Evolutionary conservation across 2,888 invertebrate genomes (phyloP).

Genomic region (Hirtodrosophila trivittata): DNA sequence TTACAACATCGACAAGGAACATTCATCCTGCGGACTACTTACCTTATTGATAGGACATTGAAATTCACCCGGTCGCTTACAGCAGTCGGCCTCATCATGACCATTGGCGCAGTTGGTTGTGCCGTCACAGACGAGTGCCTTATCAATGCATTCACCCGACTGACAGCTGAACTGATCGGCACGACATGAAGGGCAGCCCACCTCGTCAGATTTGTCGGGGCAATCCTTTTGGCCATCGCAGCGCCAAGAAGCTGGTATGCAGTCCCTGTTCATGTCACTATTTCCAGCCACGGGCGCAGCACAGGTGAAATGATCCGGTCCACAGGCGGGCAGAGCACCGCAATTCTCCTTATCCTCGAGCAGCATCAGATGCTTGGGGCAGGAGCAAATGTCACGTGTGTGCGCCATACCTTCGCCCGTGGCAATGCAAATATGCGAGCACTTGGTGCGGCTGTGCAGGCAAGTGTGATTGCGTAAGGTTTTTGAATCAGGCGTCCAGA

Average conservation of each 20-base stretch:
- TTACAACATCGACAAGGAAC: too few relatives aligned
- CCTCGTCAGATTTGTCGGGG: conserved; percentile 92
- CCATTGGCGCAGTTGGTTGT: conserved; percentile 88
- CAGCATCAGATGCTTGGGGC: conserved; percentile 89
- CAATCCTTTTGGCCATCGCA: conserved; percentile 92
- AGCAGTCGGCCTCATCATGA: conserved; percentile 89
- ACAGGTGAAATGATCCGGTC: conserved; percentile 89
- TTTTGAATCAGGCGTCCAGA: conserved; percentile 85
- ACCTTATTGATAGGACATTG: conserved; percentile 89
- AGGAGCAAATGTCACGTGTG: conserved; percentile 88
- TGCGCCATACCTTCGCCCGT: conserved; percentile 85
- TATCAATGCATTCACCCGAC: conserved; percentile 86
- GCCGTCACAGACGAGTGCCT: conserved; percentile 87
- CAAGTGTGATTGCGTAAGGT: conserved; percentile 86
- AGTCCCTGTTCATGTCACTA: conserved; percentile 86
- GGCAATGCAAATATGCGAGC: conserved; percentile 89
- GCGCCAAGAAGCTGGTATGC: conserved; percentile 89
- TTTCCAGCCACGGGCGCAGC: conserved; percentile 84
- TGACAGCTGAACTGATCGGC: conserved; percentile 87
- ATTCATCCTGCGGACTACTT: conserved; percentile 5
- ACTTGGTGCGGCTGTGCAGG: conserved; percentile 86
- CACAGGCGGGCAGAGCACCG: conserved; percentile 88
- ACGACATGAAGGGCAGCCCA: conserved; percentile 89
- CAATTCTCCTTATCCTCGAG: conserved; percentile 88
- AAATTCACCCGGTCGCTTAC: conserved; percentile 87